A percentile compares a stretch with the other conserved stretches of the same genome.
These are phyloP conservation scores for Notarius quadriscutis DNA, from an alignment of 2,113 vertebrate species.

Conservation along the genomic window DNA sequence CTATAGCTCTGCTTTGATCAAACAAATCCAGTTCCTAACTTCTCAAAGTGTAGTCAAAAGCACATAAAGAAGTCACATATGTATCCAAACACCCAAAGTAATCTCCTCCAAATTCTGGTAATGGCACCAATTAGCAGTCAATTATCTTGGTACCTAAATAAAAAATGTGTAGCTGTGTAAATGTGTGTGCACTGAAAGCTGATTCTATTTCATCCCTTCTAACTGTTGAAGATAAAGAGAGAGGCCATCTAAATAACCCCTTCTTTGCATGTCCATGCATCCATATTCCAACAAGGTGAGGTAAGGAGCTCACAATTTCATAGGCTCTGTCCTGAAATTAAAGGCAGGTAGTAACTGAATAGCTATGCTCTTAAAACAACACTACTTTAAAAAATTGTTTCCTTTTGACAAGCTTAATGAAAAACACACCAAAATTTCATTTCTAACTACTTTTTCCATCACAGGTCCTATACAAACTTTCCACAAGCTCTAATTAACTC, in stretches of 20 bases:
- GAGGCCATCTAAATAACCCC: neutral
- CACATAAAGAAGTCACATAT: slow-evolving; percentile 55
- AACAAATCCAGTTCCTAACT: slow-evolving; percentile 11
- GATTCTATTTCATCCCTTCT: slow-evolving; percentile 53
- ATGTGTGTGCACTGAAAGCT: slow-evolving; percentile 36
- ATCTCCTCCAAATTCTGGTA: slow-evolving; percentile 63
- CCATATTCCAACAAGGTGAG: neutral
- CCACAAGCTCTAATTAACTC: slow-evolving; percentile 5
- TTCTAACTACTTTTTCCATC: slow-evolving; percentile 65
- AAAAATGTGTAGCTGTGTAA: slow-evolving; percentile 19
- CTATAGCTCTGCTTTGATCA: neutral
- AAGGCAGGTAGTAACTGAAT: slow-evolving; percentile 43
- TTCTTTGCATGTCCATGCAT: neutral
- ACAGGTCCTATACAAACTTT: slow-evolving; percentile 18
- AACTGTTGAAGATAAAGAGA: neutral
- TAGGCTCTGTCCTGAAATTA: slow-evolving; percentile 33
- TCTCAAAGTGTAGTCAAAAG: slow-evolving; percentile 59
- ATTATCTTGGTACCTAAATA: slow-evolving; percentile 61
- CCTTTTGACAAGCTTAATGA: slow-evolving; percentile 56
- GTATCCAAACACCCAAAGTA: slow-evolving; percentile 57
- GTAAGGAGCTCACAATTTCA: neutral
- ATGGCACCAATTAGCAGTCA: slow-evolving; percentile 68
- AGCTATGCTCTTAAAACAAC: slow-evolving; percentile 28
- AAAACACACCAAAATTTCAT: slow-evolving; percentile 63
- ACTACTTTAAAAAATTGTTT: slow-evolving; percentile 60